phyloP scores from a whole-genome alignment of 2,113 vertebrate genomes.

The Aegithalos caudatus region DNA sequence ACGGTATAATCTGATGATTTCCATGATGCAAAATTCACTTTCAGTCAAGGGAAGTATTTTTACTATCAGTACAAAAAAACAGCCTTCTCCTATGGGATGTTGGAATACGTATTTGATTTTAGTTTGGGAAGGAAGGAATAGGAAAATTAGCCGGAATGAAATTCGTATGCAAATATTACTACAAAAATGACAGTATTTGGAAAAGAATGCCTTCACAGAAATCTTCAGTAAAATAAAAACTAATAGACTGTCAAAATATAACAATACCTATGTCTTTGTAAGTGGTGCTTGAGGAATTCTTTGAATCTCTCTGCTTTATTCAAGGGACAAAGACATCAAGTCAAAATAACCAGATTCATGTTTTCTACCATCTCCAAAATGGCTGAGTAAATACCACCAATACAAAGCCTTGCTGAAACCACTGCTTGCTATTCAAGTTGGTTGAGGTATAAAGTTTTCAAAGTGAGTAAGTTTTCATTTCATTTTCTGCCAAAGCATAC shows the following conservation, averaged over 20 bases:
- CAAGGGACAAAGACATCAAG: neutral
- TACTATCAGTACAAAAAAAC: neutral
- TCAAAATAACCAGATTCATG: neutral
- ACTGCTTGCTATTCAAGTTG: neutral
- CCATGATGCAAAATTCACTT: neutral
- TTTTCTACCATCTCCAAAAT: neutral
- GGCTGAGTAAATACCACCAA: neutral
- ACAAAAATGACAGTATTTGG: neutral
- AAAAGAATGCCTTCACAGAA: neutral
- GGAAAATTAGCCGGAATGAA: neutral
- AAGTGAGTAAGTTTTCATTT: neutral
- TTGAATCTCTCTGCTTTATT: neutral
- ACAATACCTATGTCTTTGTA: neutral
- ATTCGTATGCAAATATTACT: neutral
- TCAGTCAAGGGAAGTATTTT: neutral
- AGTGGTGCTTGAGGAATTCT: neutral
- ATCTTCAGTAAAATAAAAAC: neutral
- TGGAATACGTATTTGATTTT: neutral
- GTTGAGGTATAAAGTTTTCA: neutral
- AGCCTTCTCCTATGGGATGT: neutral
- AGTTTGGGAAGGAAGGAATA: neutral
- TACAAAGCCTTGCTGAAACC: neutral
- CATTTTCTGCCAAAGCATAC: neutral
- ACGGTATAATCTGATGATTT: neutral
- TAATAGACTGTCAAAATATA: neutral